A percentile compares a stretch with the other conserved stretches of the same genome.
Conservation (phyloP, 2,113 vertebrate species). For the Sinocyclocheilus rhinocerous region DNA sequence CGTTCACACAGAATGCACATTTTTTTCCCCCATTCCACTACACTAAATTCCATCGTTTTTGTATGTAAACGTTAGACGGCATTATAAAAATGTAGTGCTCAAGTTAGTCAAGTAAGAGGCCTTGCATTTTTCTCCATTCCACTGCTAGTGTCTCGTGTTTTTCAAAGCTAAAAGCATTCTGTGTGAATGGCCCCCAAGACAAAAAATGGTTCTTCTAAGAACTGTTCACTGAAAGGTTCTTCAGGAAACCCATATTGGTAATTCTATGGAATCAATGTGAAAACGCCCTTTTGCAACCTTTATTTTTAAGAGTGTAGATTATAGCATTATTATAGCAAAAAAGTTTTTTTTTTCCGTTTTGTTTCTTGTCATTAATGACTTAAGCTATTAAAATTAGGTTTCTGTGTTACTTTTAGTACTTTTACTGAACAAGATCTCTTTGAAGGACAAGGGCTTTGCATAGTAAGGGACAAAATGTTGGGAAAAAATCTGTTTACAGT, state of each 20-base stretch:
- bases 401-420: background rate
- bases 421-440: constrained; percentile 4
- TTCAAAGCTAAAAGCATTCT: background rate
- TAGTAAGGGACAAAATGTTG: background rate
- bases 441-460: constrained; percentile 19
- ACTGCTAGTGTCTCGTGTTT: background rate
- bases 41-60: too few relatives aligned
- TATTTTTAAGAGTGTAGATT: background rate
- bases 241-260: too few relatives aligned
- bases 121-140: background rate
- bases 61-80: background rate
- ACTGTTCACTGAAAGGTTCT: too few relatives aligned
- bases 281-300: background rate
- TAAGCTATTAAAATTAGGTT: background rate
- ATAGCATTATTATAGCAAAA: too few relatives aligned
- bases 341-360: too few relatives aligned
- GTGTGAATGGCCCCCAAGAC: too few relatives aligned
- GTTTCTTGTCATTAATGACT: background rate
- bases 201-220: too few relatives aligned
- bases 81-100: background rate
- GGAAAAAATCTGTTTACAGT: constrained; percentile 52
- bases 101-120: background rate
- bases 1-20: background rate
- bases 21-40: too few relatives aligned
- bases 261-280: background rate